Conservation (phyloP, 2,113 vertebrate genomes). For the Anguilla rostrata region DNA sequence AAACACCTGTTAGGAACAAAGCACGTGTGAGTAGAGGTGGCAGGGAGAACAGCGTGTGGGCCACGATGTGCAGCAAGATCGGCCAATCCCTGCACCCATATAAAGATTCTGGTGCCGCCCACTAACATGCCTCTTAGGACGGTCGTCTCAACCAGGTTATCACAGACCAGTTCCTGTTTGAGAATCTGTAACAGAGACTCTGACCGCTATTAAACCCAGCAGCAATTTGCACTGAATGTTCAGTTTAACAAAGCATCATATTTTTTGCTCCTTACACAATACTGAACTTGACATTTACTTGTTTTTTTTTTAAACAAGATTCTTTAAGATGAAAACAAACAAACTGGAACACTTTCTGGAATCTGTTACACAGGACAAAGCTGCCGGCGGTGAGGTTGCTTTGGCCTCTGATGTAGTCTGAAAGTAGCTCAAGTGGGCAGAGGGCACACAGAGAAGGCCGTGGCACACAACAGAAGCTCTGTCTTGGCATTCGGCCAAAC, state of each 20-base stretch:
- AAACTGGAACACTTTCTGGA: too few relatives aligned
- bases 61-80: slow-evolving; percentile 11
- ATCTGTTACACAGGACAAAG: not conserved
- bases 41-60: not conserved
- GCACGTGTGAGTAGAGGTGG: slow-evolving; percentile 52
- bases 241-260: not conserved
- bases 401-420: not conserved
- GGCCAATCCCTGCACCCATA: not conserved
- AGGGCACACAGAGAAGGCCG: not conserved
- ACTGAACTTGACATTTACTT: not conserved
- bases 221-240: not conserved
- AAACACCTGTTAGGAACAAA: slow-evolving; percentile 87
- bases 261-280: not conserved
- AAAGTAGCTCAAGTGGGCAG: not conserved
- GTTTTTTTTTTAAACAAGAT: not conserved
- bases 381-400: not conserved
- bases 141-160: not conserved
- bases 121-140: not conserved
- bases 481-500: not conserved
- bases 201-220: not conserved
- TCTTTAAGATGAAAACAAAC: not conserved
- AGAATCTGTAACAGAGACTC: not conserved
- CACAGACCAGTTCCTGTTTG: not conserved
- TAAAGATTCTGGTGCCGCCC: not conserved
- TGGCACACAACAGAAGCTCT: slow-evolving; percentile 6